Base-by-base conservation (phyloP, 2,888 invertebrate genomes). In the Drosophila merina region DNA sequence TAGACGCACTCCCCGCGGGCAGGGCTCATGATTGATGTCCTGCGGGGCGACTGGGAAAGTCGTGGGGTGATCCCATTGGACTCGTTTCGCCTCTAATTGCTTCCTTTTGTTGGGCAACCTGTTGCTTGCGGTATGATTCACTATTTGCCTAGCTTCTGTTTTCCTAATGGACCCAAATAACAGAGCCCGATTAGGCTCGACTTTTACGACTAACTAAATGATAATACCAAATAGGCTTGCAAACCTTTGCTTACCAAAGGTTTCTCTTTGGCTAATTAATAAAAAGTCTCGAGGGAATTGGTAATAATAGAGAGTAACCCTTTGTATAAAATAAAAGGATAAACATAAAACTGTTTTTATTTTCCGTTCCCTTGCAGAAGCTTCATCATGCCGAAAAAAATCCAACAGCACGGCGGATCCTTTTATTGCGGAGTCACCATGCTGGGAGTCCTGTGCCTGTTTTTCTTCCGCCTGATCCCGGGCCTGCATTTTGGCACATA, bases 341-440 rank as follows among this genome's bases (percentile, higher is more conserved):
- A 20, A 20, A 20, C 20, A 20, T 20, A 20, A 20, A 20, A 20
- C 20, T 20, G 20, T 20, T 40, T 40, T 42, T 14, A 2, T 9
- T 9, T 42, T 42, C 33, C 10, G 1, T 14, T n/a, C 2, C 5
- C 3, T 31, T 31, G 2, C 40, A 82, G 83, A 45, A 42, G 55
- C 33, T 25, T 58, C 50, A 76, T 49, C 31, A 80, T 76, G 78
- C 59, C 71, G 36, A 72, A 64, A 30, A 55, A 64, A 47, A 48
- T 76, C 9, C 58, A 78, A 30, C 68, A 72, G 4, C 55, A 57
- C 26, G 63, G 74, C 36, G 79, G 76, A 9, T 57, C 81, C 1
- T 70, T 86, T 4, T 84, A 78, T 48, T 86, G 74, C 8, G 82
- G 81, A 26, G 57, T 78, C 8, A 86, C 85, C 4, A 8, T 86